Conservation (phyloP, 2,797 vertebrate species). For the Syncerus caffer region DNA sequence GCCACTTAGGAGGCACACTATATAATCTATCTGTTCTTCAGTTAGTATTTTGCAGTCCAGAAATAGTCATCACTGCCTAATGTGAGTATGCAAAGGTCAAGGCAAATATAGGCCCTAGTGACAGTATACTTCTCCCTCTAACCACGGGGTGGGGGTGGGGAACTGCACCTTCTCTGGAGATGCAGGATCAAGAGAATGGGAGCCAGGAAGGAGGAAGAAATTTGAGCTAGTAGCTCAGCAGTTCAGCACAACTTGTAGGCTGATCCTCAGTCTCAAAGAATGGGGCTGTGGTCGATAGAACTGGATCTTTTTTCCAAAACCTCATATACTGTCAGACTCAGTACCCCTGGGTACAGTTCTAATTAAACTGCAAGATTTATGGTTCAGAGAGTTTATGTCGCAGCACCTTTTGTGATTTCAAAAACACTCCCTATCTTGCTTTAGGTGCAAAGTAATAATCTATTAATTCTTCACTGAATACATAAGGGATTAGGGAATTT, state of each 20-base stretch:
- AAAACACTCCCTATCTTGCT: background rate
- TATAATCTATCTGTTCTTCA: conserved; percentile 81
- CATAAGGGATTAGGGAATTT: background rate
- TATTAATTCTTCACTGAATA: background rate
- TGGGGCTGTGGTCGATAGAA: background rate
- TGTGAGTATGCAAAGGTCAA: conserved; percentile 74
- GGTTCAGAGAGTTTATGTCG: conserved; percentile 1
- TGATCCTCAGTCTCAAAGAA: background rate
- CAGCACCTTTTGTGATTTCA: background rate
- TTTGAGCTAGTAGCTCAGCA: background rate
- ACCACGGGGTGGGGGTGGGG: background rate
- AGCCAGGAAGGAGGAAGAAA: background rate
- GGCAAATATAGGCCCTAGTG: conserved; percentile 49
- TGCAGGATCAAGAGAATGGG: background rate
- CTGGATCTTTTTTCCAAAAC: background rate
- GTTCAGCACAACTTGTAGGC: background rate
- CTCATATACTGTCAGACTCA: background rate
- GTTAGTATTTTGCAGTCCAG: conserved; percentile 75
- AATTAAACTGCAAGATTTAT: background rate
- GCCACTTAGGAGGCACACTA: conserved; percentile 69
- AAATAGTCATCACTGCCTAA: conserved; percentile 77
- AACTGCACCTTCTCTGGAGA: background rate
- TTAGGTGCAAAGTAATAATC: conserved; percentile 42
- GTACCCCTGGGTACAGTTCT: background rate
- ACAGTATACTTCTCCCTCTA: conserved; percentile 28